Evolutionary conservation across 2,888 invertebrate species (phyloP).

Genomic region (Drosophila formosana): DNA sequence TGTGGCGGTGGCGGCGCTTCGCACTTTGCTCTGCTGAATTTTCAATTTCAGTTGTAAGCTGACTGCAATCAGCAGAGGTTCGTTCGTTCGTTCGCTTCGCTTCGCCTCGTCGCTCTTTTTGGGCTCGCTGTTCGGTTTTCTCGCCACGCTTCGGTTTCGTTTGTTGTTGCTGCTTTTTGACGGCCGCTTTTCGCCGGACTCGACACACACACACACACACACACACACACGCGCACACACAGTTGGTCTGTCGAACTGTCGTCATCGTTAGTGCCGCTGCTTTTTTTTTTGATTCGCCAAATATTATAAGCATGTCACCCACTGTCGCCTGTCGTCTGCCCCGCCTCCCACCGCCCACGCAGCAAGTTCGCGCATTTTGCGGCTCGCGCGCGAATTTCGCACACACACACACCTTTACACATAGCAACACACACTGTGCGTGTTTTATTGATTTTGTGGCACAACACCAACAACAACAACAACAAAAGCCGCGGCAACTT

Average conservation of each 20-base stretch:
- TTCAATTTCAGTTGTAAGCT: constrained; percentile 84
- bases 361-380: constrained; percentile 28
- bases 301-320: constrained; percentile 41
- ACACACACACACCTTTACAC: constrained; percentile 11
- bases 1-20: constrained; percentile 75
- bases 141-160: constrained; percentile 31
- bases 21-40: constrained; percentile 84
- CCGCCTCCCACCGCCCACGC: constrained; percentile 37
- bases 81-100: constrained; percentile 59
- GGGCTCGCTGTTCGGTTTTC: constrained; percentile 26
- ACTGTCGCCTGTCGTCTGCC: background rate
- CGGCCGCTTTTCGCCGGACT: constrained; percentile 39
- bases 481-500: constrained; percentile 42
- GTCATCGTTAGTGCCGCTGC: constrained; percentile 27
- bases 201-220: background rate
- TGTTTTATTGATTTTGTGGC: constrained; percentile 73
- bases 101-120: constrained; percentile 26
- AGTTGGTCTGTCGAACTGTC: constrained; percentile 30
- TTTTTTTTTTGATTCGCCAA: constrained; percentile 32
- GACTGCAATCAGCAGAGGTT: constrained; percentile 85
- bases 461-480: constrained; percentile 16
- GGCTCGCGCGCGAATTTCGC: constrained; percentile 61
- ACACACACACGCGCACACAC: background rate
- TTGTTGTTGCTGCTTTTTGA: constrained; percentile 8
- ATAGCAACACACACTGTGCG: constrained; percentile 39